Evolutionary conservation across 2,888 invertebrate species (phyloP).

Genomic region (Rhimphoctona megacephalus): DNA sequence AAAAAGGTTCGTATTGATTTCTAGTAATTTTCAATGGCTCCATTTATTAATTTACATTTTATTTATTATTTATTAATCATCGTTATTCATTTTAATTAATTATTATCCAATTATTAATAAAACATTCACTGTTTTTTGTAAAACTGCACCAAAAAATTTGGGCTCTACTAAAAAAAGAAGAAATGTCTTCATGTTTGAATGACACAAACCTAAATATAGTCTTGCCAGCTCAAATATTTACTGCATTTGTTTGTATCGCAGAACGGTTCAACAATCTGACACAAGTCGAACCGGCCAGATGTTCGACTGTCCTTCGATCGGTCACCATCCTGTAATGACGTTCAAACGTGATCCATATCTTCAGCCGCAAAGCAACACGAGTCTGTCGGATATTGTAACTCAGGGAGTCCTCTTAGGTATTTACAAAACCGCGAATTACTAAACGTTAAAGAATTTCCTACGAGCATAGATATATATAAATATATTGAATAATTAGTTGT

Average conservation of each 20-base stretch:
- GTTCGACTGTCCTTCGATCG: slow-evolving; percentile 69
- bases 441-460: slow-evolving; percentile 12
- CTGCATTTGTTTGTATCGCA: slow-evolving; percentile 37
- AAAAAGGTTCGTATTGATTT: slow-evolving; percentile 45
- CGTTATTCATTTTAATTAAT: too few relatives aligned
- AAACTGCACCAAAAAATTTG: background rate
- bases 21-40: background rate
- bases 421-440: slow-evolving; percentile 77
- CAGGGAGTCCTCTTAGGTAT: slow-evolving; percentile 84
- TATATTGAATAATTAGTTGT: slow-evolving; percentile 17
- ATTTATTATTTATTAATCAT: background rate
- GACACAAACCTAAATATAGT: background rate
- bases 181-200: background rate
- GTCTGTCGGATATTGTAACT: slow-evolving; percentile 84
- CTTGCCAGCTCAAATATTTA: background rate
- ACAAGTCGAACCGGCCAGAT: slow-evolving; percentile 66
- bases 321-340: slow-evolving; percentile 83
- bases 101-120: background rate
- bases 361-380: slow-evolving; percentile 77
- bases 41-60: background rate
- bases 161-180: too few relatives aligned
- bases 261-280: slow-evolving; percentile 71
- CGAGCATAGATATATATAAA: background rate
- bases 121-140: background rate
- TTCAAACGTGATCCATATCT: slow-evolving; percentile 84